Conservation (phyloP, 2,797 vertebrate genomes). For the Podarcis lilfordi region DNA sequence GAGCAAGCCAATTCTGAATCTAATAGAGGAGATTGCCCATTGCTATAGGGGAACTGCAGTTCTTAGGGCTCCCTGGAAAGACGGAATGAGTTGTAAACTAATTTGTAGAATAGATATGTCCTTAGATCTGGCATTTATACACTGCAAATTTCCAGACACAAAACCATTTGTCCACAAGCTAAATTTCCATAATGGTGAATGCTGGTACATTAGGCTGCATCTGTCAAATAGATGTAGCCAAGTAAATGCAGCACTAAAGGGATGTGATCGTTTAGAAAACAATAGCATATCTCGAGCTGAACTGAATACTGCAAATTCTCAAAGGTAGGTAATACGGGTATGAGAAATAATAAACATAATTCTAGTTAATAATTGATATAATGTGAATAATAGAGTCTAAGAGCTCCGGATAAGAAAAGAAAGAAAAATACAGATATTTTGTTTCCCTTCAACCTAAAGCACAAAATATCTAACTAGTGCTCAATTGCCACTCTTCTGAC, state of each 20-base stretch:
- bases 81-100: background rate
- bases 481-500: constrained; percentile 42
- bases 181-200: background rate
- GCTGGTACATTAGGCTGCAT: background rate
- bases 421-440: background rate
- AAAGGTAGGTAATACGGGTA: background rate
- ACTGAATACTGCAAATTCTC: background rate
- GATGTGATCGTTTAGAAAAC: background rate
- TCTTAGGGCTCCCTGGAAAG: background rate
- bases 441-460: constrained; percentile 18
- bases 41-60: background rate
- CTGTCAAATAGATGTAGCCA: background rate
- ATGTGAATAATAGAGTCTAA: constrained; percentile 6
- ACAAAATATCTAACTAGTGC: constrained; percentile 43
- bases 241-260: background rate
- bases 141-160: background rate
- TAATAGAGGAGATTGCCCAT: background rate
- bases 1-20: background rate
- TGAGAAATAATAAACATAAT: constrained; percentile 9
- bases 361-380: constrained; percentile 25
- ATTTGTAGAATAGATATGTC: background rate
- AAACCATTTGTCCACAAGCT: background rate
- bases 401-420: background rate
- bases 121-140: background rate
- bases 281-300: accelerated